Conservation (phyloP, 2,113 vertebrate genomes). For the Sporophila hypoxantha region DNA sequence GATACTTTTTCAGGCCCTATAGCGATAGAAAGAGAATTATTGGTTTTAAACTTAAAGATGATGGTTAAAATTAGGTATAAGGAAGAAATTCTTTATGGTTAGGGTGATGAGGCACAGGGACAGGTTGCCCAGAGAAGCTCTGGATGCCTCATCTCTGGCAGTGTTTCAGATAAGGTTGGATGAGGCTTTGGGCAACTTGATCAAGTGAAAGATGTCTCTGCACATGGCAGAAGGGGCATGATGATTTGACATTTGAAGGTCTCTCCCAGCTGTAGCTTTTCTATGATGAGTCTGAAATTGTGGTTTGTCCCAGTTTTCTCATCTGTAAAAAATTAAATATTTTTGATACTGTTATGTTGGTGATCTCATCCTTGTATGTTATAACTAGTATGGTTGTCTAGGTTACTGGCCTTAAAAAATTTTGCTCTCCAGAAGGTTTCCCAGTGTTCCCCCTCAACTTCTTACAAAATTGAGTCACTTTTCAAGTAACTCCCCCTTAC, state of each 20-base stretch:
- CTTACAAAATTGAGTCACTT: background rate
- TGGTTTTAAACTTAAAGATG: background rate
- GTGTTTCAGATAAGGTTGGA: background rate
- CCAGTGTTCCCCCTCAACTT: background rate
- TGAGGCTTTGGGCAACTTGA: background rate
- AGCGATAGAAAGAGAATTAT: fast-evolving
- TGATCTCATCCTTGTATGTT: background rate
- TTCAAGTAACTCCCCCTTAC: background rate
- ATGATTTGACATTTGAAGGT: background rate
- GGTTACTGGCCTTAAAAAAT: background rate
- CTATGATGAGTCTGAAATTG: background rate
- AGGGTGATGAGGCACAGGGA: background rate
- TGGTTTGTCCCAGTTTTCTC: background rate
- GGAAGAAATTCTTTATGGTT: background rate
- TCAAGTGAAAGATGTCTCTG: background rate
- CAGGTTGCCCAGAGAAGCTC: background rate
- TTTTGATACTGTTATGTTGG: background rate
- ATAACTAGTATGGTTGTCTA: background rate
- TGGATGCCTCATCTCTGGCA: background rate
- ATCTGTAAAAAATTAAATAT: background rate
- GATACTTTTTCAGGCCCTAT: background rate
- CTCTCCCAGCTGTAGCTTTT: background rate
- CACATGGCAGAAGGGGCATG: background rate
- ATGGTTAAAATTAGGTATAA: background rate
- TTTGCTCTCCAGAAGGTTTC: background rate